A percentile compares a stretch with the other conserved stretches of the same genome.
Conservation (phyloP, 2,888 invertebrate genomes). For the Cryptocheilus praepositus region DNA sequence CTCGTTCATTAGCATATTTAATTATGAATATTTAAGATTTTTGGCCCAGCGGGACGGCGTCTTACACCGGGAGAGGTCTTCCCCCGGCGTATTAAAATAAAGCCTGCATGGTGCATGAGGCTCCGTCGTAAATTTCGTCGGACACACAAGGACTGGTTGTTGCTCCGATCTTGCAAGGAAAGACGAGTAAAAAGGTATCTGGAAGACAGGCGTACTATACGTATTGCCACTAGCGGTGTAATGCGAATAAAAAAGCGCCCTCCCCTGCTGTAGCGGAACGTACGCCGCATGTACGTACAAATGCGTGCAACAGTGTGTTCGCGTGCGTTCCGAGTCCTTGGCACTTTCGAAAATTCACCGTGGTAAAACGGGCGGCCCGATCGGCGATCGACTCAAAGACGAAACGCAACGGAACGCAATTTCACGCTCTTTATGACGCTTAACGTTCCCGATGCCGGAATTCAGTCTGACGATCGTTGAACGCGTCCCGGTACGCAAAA, state of each 20-base stretch:
- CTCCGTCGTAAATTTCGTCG: slow-evolving; percentile 68
- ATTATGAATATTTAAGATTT: slow-evolving; percentile 73
- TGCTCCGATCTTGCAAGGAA: slow-evolving; percentile 63
- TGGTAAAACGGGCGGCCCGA: too few relatives aligned
- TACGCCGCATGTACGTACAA: slow-evolving; percentile 1
- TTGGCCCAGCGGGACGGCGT: slow-evolving; percentile 68
- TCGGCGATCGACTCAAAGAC: too few relatives aligned
- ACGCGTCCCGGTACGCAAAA: background rate
- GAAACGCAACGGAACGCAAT: too few relatives aligned
- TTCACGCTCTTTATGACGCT: too few relatives aligned
- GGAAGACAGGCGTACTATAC: slow-evolving; percentile 65
- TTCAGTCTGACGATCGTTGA: too few relatives aligned
- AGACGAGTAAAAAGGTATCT: slow-evolving; percentile 62
- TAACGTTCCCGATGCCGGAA: too few relatives aligned
- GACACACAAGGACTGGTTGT: slow-evolving; percentile 66
- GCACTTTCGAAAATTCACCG: background rate
- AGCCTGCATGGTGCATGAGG: slow-evolving; percentile 65
- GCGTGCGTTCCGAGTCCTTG: slow-evolving; percentile 1
- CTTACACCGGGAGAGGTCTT: slow-evolving; percentile 46
- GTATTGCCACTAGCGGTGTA: slow-evolving; percentile 62
- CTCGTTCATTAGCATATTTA: slow-evolving; percentile 73
- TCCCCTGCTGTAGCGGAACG: slow-evolving; percentile 27
- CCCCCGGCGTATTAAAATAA: slow-evolving; percentile 67
- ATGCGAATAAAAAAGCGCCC: slow-evolving; percentile 48
- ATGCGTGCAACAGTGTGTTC: background rate